Conservation (phyloP, 2,888 invertebrate genomes). For the Xestia c-nigrum region DNA sequence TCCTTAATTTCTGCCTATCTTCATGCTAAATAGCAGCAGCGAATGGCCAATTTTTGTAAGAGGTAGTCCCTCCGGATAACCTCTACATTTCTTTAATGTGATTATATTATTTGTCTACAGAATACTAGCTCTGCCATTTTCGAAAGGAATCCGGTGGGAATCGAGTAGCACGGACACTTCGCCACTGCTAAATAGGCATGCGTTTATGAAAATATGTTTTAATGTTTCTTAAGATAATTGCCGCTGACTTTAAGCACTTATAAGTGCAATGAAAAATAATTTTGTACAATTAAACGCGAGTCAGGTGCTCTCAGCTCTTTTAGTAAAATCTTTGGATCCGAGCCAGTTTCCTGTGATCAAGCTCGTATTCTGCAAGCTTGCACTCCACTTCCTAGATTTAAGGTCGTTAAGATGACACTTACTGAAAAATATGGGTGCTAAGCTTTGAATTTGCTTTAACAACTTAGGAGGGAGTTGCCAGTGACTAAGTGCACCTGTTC, state of each 20-base stretch:
- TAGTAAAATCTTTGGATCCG: constrained; percentile 41
- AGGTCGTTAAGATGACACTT: constrained; percentile 46
- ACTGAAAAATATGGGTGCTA: constrained; percentile 47
- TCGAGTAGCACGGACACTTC: no score
- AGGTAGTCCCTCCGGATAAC: no score
- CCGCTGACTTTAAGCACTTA: background rate
- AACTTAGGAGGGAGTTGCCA: constrained; percentile 16
- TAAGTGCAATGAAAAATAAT: constrained; percentile 15
- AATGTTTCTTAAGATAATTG: no score
- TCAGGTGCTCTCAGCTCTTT: constrained; percentile 30
- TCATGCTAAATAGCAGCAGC: no score
- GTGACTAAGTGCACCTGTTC: constrained; percentile 2
- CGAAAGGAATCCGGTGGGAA: no score
- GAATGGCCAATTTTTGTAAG: no score
- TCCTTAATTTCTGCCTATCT: no score
- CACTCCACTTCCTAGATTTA: constrained; percentile 54
- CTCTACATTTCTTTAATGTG: no score
- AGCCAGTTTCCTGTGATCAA: constrained; percentile 54
- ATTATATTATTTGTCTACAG: no score
- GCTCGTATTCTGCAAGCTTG: constrained; percentile 42
- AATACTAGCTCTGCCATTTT: no score
- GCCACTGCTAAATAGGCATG: no score
- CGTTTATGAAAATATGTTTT: no score
- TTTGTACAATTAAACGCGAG: constrained; percentile 37
- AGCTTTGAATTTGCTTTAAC: constrained; percentile 44